Percentiles rank a stretch among this genome's conserved stretches.
These are phyloP conservation scores for Anodontia alba DNA, from an alignment of 2,888 invertebrate genomes.

Conservation along the genomic window DNA sequence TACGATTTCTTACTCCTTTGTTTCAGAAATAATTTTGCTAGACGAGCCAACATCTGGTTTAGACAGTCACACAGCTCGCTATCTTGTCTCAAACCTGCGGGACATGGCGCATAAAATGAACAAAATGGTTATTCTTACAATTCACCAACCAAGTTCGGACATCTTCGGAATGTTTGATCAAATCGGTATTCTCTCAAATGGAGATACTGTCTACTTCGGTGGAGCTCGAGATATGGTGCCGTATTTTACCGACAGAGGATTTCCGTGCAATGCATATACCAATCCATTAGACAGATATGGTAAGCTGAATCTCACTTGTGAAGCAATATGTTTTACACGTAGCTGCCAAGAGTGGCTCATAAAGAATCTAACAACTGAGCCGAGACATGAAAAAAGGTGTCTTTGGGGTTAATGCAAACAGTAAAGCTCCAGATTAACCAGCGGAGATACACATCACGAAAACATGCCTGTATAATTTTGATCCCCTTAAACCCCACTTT, in stretches of 20 bases:
- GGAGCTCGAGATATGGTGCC: slow-evolving; percentile 93
- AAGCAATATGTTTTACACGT: too few species aligned
- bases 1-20: too few species aligned
- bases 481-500: too few species aligned
- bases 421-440: too few species aligned
- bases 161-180: slow-evolving; percentile 72
- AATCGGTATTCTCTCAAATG: slow-evolving; percentile 71
- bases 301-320: too few species aligned
- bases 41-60: slow-evolving; percentile 95
- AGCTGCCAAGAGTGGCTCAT: too few species aligned
- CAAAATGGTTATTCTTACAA: slow-evolving; percentile 92
- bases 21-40: slow-evolving; percentile 94
- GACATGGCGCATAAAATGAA: slow-evolving; percentile 69
- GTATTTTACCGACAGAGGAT: slow-evolving; percentile 97
- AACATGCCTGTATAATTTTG: too few species aligned
- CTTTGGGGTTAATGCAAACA: too few species aligned
- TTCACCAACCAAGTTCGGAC: slow-evolving; percentile 85
- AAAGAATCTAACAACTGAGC: too few species aligned
- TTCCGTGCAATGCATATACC: slow-evolving; percentile 97
- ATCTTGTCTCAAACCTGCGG: slow-evolving; percentile 71
- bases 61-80: slow-evolving; percentile 96
- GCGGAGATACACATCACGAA: too few species aligned
- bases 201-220: slow-evolving; percentile 89
- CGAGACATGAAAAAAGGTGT: too few species aligned
- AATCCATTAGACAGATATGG: slow-evolving; percentile 98